Evolutionary conservation across 2,797 vertebrate species (phyloP).

Genomic region (Taenioides sp.): DNA sequence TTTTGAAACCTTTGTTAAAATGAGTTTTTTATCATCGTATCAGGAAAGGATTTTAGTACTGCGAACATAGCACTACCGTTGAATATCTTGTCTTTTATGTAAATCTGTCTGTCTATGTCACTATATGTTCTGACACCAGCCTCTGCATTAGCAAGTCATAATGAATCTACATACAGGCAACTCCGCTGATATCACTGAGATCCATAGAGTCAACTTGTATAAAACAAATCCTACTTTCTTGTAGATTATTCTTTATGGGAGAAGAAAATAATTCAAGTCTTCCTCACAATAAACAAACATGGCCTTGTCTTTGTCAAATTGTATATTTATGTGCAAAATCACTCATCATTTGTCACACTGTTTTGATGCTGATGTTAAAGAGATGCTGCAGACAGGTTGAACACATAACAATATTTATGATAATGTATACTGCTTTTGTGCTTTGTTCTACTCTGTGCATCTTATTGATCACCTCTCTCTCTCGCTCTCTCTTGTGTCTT

Average conservation of each 20-base stretch:
- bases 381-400: constrained; percentile 3
- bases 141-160: neutral
- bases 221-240: neutral
- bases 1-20: too few relatives aligned
- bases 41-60: too few relatives aligned
- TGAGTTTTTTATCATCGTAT: too few relatives aligned
- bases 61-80: too few relatives aligned
- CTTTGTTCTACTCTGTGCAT: neutral
- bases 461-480: constrained; percentile 25
- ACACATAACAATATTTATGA: constrained; percentile 4
- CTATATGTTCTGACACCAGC: too few relatives aligned
- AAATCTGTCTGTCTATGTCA: too few relatives aligned
- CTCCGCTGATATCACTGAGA: neutral
- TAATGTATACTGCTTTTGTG: neutral
- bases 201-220: neutral
- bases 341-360: neutral
- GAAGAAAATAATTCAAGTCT: neutral
- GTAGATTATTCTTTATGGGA: neutral
- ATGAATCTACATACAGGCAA: neutral
- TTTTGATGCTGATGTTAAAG: neutral
- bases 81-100: too few relatives aligned
- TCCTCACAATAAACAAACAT: neutral
- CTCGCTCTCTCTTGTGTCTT: constrained; percentile 12
- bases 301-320: neutral
- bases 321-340: constrained; percentile 1